Conservation (phyloP, 2,113 vertebrate genomes). For the Paradoxurus hermaphroditus region DNA sequence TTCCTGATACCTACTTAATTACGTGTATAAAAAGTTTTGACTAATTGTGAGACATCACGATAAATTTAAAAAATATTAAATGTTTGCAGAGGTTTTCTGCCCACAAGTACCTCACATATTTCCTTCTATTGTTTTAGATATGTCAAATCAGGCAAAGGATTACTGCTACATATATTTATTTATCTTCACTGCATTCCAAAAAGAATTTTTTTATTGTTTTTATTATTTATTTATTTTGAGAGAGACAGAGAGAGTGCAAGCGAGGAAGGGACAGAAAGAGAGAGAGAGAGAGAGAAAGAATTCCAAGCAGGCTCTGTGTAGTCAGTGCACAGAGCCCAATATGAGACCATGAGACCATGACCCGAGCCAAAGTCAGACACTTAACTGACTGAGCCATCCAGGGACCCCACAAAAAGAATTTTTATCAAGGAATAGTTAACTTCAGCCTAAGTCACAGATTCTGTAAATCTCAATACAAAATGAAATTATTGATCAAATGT, state of each 20-base stretch:
- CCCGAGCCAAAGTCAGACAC: too few relatives aligned
- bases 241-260: too few relatives aligned
- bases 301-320: too few relatives aligned
- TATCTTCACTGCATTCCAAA: not conserved
- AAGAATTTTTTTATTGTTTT: not conserved
- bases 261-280: too few relatives aligned
- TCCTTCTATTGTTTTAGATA: not conserved
- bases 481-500: not conserved
- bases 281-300: too few relatives aligned
- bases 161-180: not conserved
- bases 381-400: too few relatives aligned
- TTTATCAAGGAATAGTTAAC: not conserved
- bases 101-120: not conserved
- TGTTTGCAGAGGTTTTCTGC: not conserved
- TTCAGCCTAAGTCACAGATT: not conserved
- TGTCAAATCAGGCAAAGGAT: not conserved
- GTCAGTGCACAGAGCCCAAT: too few relatives aligned
- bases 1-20: not conserved
- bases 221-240: too few relatives aligned
- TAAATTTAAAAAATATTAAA: not conserved
- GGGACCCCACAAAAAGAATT: not conserved
- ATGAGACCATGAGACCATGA: too few relatives aligned
- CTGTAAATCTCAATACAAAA: not conserved
- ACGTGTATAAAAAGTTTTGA: conserved; percentile 2
- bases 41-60: not conserved